Percentiles rank a stretch among this genome's conserved stretches.
Conservation (phyloP, 2,797 vertebrate species). For the Parambassis ranga region DNA sequence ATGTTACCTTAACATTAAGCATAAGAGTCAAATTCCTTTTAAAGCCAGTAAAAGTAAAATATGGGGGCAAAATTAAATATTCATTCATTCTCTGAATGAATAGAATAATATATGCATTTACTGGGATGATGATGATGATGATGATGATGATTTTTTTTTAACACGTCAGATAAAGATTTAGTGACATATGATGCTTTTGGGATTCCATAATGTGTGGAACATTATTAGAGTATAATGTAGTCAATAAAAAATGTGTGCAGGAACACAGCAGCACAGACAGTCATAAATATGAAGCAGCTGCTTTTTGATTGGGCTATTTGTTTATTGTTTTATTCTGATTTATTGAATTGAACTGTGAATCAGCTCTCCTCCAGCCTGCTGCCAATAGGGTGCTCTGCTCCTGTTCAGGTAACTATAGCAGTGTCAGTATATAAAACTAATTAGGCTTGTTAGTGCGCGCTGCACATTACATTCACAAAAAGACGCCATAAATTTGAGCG, state of each 20-base stretch:
- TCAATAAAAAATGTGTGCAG: not conserved
- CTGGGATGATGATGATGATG: too few relatives aligned
- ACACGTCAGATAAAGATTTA: not conserved
- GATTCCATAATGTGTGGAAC: not conserved
- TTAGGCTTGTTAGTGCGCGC: constrained; percentile 34
- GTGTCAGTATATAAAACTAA: constrained; percentile 33
- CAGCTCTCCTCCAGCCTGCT: too few relatives aligned
- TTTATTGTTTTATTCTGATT: constrained; percentile 13
- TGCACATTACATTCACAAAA: constrained; percentile 16
- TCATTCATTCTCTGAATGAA: too few relatives aligned
- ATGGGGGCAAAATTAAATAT: too few relatives aligned
- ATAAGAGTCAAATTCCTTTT: too few relatives aligned
- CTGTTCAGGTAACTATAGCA: constrained; percentile 27
- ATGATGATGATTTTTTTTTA: too few relatives aligned
- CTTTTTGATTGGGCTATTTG: not conserved
- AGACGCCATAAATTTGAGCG: constrained; percentile 21
- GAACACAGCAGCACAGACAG: not conserved
- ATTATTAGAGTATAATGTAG: not conserved
- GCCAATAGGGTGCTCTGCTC: not conserved
- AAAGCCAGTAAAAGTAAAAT: too few relatives aligned
- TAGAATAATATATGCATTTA: too few relatives aligned
- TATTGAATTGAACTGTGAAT: not conserved
- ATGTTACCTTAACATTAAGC: too few relatives aligned
- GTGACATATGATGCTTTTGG: not conserved
- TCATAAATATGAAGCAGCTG: not conserved